Conservation (phyloP, 2,888 invertebrate species). For the Hirudinaria manillensis region DNA sequence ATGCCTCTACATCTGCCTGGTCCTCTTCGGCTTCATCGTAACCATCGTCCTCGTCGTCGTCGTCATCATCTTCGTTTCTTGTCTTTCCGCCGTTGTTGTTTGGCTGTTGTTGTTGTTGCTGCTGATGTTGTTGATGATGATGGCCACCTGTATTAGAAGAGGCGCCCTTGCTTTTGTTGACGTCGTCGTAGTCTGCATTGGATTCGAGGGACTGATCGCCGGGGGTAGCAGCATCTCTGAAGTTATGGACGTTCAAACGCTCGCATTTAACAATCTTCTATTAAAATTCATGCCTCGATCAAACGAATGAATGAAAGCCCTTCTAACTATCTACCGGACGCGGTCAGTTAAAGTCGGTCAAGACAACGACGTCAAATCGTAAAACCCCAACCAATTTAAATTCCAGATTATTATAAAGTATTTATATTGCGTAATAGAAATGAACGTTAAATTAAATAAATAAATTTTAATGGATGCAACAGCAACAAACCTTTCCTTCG, state of each 20-base stretch:
- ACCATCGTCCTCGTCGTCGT: constrained; percentile 24
- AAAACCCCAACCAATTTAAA: no score
- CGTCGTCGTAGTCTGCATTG: constrained; percentile 2
- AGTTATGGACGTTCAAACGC: not conserved
- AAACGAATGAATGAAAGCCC: no score
- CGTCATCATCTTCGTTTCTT: constrained; percentile 22
- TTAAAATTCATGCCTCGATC: no score
- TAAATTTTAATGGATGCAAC: not conserved
- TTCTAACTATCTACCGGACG: no score
- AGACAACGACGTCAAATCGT: no score
- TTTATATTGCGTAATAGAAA: no score
- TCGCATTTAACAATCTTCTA: not conserved
- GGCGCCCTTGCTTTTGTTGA: constrained; percentile 1
- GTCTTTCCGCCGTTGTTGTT: not conserved
- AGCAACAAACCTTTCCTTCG: constrained; percentile 63
- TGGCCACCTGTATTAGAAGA: not conserved
- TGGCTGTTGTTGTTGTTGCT: not conserved
- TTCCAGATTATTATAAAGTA: no score
- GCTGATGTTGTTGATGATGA: constrained; percentile 3
- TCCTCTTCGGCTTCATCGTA: constrained; percentile 27
- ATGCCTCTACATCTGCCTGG: no score
- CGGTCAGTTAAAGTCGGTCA: no score
- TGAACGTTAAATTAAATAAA: not conserved
- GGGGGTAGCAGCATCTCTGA: constrained; percentile 29
- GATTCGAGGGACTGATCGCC: constrained; percentile 26